Base-by-base conservation (phyloP, 2,113 vertebrate species). In the Spilogale gracilis region DNA sequence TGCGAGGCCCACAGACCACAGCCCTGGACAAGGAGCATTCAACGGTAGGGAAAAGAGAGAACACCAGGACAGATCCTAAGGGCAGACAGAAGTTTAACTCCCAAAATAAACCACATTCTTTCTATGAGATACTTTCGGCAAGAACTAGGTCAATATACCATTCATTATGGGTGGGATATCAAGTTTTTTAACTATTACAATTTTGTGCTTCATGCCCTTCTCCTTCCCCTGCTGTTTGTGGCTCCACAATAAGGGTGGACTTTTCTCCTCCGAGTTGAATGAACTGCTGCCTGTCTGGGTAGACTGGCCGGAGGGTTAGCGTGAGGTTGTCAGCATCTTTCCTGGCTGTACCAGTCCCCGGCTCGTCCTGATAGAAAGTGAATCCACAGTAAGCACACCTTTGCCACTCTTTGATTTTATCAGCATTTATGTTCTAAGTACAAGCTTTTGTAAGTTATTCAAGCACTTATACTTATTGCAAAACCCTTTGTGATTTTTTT, bases 11-110 rank as follows among this genome's bases (percentile, higher is more conserved):
- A 14, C 3, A 3, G 69, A 52, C 56, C 21, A 10, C 0, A 14
- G 17, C 14, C 38, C 20, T 0, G 9, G 50, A 21, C 0, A 2
- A 3, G 1, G 4, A 18, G n/a, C 3, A 3, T 17, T 21, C 79
- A 48, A 4, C 32, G 27, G 13, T 1, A 27, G 81, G 52, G 45
- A 50, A 54, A 56, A 38, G 45, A 50, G 23, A 61, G 71, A 56
- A 32, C 23, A 8, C 10, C 23, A n/a, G 79, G 54, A 60, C 20
- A 80, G 30, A 45, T 1, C 80, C 32, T 5, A 17, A 73, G 20
- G 45, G 38, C 2, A 12, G 71, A 48, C 6, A 32, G 27, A 48
- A 50, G 38, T 14, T 56, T 43, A 52, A 56, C 5, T 50, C 60
- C 32, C 3, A 45, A 91, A 73, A 1, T 32, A 63, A 85, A 73